Percentiles rank a stretch among this genome's conserved stretches.
Evolutionary conservation across 2,888 invertebrate genomes (phyloP).

Genomic region (Eumerus sabulonum): DNA sequence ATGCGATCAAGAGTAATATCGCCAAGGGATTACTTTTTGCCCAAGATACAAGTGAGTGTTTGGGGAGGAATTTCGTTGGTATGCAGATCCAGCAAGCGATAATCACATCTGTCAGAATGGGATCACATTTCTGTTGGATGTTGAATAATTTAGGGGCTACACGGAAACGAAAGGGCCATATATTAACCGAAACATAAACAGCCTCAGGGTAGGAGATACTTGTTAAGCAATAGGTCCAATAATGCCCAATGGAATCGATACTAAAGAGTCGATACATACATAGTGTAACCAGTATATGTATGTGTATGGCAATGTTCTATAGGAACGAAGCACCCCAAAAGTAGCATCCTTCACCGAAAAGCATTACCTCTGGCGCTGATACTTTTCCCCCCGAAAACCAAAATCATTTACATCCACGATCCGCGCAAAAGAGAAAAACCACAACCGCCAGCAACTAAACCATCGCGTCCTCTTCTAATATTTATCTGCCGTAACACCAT

Average conservation of each 20-base stretch:
- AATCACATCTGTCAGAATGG: constrained; percentile 18
- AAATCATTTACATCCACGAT: background rate
- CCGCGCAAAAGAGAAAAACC: constrained; percentile 10
- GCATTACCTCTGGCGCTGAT: too few relatives aligned
- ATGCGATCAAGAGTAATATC: constrained; percentile 15
- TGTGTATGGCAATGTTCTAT: too few relatives aligned
- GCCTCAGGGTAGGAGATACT: too few relatives aligned
- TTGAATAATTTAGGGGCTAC: background rate
- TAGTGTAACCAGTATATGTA: too few relatives aligned
- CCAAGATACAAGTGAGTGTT: constrained; percentile 22
- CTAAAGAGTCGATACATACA: too few relatives aligned
- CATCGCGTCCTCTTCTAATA: constrained; percentile 3
- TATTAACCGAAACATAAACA: too few relatives aligned
- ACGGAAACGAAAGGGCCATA: background rate
- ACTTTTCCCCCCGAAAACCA: too few relatives aligned
- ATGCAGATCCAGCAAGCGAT: constrained; percentile 2
- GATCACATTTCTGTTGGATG: background rate
- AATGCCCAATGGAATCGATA: too few relatives aligned
- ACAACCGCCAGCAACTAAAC: background rate
- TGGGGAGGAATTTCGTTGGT: constrained; percentile 20
- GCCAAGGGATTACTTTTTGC: background rate
- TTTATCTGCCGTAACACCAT: constrained; percentile 44
- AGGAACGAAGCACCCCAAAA: too few relatives aligned
- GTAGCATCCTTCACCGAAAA: too few relatives aligned
- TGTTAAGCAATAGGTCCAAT: too few relatives aligned